Percentiles rank a stretch among this genome's conserved stretches.
Conservation (phyloP, 1,140 invertebrate genomes). For the Ceratoteleas bidentatus region DNA sequence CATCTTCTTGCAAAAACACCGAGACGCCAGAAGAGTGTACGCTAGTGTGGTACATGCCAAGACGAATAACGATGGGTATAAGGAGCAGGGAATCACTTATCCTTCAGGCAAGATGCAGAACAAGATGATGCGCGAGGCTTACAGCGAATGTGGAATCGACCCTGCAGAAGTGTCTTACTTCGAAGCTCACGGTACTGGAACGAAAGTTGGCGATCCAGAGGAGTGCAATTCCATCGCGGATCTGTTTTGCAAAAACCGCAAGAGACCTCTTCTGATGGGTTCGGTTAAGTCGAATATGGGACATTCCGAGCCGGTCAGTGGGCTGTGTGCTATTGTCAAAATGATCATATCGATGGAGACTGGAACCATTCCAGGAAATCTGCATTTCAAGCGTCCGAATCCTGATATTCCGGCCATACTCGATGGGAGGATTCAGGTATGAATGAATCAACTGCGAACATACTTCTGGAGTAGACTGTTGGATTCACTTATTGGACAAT, state of each 20-base stretch:
- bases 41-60: slow-evolving; percentile 92
- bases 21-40: slow-evolving; percentile 90
- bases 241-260: slow-evolving; percentile 91
- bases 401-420: slow-evolving; percentile 91
- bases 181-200: slow-evolving; percentile 98
- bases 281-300: slow-evolving; percentile 99
- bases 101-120: slow-evolving; percentile 94
- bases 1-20: slow-evolving; percentile 90
- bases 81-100: slow-evolving; percentile 94
- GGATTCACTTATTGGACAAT: neutral
- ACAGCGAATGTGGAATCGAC: slow-evolving; percentile 90
- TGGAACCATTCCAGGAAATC: slow-evolving; percentile 92
- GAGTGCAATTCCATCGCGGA: slow-evolving; percentile 96
- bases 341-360: slow-evolving; percentile 95
- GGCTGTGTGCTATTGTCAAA: slow-evolving; percentile 94
- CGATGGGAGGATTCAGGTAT: slow-evolving; percentile 85
- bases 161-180: slow-evolving; percentile 92
- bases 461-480: no score
- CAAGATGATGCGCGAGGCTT: slow-evolving; percentile 91
- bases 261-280: slow-evolving; percentile 92
- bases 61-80: slow-evolving; percentile 94
- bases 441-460: no score
- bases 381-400: slow-evolving; percentile 94
- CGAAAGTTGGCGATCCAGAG: slow-evolving; percentile 96
- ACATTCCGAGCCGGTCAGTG: slow-evolving; percentile 96